These are phyloP conservation scores for Atethmia centrago DNA, from an alignment of 2,888 invertebrate species.

Conservation along the genomic window DNA sequence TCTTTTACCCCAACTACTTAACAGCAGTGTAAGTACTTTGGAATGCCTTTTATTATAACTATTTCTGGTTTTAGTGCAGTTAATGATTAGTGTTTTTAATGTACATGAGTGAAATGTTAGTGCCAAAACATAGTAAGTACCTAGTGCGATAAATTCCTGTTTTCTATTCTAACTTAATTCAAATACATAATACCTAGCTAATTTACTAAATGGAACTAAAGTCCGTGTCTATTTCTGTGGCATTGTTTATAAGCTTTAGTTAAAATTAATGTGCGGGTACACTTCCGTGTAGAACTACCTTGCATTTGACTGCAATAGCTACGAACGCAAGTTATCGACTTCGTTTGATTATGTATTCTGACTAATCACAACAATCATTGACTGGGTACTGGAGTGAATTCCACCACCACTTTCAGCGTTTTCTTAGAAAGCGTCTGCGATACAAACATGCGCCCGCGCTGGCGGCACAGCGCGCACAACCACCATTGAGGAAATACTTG, in stretches of 20 bases:
- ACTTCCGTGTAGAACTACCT: neutral
- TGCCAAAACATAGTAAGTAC: neutral
- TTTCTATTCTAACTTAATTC: neutral
- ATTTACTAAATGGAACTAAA: neutral
- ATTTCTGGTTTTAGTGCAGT: neutral
- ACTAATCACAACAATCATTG: constrained; percentile 36
- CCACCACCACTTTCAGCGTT: constrained; percentile 6
- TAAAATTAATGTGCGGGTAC: constrained; percentile 18
- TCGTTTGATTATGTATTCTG: constrained; percentile 26
- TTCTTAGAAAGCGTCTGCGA: neutral
- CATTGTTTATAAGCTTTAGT: constrained; percentile 17
- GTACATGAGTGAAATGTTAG: neutral
- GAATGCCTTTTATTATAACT: neutral
- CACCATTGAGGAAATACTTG: constrained; percentile 33
- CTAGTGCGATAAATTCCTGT: neutral
- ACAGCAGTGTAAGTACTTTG: constrained; percentile 9
- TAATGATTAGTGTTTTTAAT: neutral
- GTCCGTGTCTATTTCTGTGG: constrained; percentile 17
- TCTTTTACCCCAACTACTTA: neutral
- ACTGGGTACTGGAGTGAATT: constrained; percentile 1
- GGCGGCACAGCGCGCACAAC: neutral
- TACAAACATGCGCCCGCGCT: neutral
- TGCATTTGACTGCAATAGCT: constrained; percentile 23
- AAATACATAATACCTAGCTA: neutral
- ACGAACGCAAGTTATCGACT: constrained; percentile 26